Evolutionary conservation across 2,888 invertebrate genomes (phyloP), one percentile per base, ranked within the genome.

Genomic region (Ctenicera cuprea): DNA sequence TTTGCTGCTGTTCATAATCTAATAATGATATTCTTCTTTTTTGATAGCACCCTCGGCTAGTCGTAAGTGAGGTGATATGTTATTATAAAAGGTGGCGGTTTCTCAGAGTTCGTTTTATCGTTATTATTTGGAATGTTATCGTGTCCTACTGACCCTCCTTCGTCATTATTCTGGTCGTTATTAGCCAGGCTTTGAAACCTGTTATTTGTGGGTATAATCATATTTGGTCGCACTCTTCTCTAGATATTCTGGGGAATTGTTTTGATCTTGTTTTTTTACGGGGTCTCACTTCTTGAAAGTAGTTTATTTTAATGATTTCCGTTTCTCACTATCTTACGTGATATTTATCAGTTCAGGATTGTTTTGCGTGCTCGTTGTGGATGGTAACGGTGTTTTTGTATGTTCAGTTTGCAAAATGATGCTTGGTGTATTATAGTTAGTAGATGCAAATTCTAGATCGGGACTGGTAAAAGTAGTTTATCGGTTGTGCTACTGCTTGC

Each of bases 151-250:
- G 14, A 2, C 11, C 22, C 26, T 11, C 22, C 12, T 11, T 22
- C 52, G 12, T 52, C 52, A 26, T 22, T 20, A 52, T 52, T 52
- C 16, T 20, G 9, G 22, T 20, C 22, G 26, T 3, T 26, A 52
- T 52, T 52, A 20, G 20, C 52, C 26, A 26, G n/a, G 12, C 52
- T 22, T 12, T 52, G 52, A 20, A 52, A 52, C 52, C 52, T 52
- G 16, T 52, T 52, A 26, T 22, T 52, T 52, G 52, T 52, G 22
- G 14, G 26, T 52, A 48, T 52, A n/a, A 52, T 20, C 1, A 9
- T 26, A 20, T 52, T 52, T 52, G 26, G n/a, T 20, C 52, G 52
- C n/a, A 52, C 20, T 52, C 52, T 52, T 12, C 26, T 20, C 9
- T n/a, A n/a, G 52, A 16, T n/a, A 45, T 8, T 1, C 3, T 16